Conservation (phyloP, 2,797 vertebrate species). For the Oceanodroma leucorhoa region DNA sequence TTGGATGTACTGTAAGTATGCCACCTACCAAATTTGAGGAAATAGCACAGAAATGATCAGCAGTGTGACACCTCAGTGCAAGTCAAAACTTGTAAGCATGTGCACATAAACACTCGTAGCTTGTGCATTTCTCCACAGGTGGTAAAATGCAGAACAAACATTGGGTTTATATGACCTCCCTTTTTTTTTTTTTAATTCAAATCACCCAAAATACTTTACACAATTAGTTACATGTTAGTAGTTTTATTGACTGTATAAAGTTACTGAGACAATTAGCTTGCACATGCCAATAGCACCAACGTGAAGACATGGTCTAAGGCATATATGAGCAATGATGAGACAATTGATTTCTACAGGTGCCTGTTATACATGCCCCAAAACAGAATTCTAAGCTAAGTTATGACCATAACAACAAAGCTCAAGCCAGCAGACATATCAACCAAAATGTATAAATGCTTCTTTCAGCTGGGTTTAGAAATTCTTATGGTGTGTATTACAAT, state of each 20-base stretch:
- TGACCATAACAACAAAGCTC: not conserved
- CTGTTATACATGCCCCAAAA: not conserved
- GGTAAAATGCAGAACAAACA: not conserved
- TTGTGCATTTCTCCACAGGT: not conserved
- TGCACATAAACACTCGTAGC: not conserved
- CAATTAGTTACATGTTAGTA: not conserved
- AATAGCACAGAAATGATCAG: constrained; percentile 33
- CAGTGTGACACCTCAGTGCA: not conserved
- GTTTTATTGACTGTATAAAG: not conserved
- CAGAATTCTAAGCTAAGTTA: not conserved
- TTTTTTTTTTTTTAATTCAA: not conserved
- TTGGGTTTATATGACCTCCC: not conserved
- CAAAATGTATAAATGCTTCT: not conserved
- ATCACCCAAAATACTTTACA: not conserved
- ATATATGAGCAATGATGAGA: not conserved
- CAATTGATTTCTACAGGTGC: not conserved
- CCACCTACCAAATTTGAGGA: constrained; percentile 34
- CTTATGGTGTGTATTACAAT: not conserved
- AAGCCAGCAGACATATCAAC: not conserved
- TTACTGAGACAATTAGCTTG: not conserved
- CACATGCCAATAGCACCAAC: not conserved
- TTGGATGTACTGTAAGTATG: constrained; percentile 26
- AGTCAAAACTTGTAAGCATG: constrained; percentile 1
- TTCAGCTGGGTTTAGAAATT: not conserved
- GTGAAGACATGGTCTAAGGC: not conserved